These are phyloP conservation scores for Ptyas mucosa DNA, from an alignment of 2,113 vertebrate genomes.

Conservation along the genomic window DNA sequence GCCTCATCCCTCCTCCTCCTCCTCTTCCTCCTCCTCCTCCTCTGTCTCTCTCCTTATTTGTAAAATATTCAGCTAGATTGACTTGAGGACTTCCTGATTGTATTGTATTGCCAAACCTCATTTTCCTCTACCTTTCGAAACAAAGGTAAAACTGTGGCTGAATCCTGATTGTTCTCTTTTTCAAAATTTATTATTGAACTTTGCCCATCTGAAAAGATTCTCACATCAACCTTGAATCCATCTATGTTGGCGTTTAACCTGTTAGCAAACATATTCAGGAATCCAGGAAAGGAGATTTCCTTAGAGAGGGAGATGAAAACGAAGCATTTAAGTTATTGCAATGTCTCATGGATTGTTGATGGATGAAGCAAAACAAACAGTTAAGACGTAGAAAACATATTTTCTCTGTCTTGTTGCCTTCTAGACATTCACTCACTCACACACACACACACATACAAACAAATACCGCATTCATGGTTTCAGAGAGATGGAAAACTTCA, in stretches of 20 bases:
- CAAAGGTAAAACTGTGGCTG: background rate
- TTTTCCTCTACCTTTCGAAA: background rate
- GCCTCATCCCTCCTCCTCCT: background rate
- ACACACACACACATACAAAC: no score
- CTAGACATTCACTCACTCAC: background rate
- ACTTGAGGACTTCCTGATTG: background rate
- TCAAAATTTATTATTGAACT: background rate
- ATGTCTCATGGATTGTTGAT: background rate
- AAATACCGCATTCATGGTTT: background rate
- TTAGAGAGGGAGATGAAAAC: background rate
- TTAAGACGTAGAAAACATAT: background rate
- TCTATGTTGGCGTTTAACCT: background rate
- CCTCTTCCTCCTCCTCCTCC: background rate
- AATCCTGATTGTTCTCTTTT: background rate
- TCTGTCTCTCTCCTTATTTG: background rate
- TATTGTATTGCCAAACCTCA: background rate
- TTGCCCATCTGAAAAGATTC: no score
- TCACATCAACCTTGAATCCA: background rate
- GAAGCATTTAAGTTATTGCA: background rate
- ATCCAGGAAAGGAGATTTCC: background rate
- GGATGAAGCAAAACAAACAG: background rate
- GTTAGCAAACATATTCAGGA: background rate
- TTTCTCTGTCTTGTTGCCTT: background rate
- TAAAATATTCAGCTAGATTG: background rate
- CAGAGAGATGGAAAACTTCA: background rate